These are phyloP conservation scores for Ethmia dodecea DNA, from an alignment of 2,888 invertebrate genomes.

Conservation along the genomic window DNA sequence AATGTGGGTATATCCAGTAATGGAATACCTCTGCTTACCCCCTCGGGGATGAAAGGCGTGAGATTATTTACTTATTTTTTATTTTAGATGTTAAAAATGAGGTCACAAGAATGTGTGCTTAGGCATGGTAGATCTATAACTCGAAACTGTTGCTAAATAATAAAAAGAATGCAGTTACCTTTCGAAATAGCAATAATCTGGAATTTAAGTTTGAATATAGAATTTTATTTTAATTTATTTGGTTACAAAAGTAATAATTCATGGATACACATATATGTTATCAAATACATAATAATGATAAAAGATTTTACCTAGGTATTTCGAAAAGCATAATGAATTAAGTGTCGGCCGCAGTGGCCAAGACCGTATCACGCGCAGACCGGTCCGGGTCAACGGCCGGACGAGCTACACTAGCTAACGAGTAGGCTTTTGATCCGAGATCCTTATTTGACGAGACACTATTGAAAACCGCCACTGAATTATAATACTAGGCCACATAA, in stretches of 20 bases:
- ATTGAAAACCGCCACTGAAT: too few species aligned
- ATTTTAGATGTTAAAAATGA: too few species aligned
- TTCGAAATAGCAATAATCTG: too few species aligned
- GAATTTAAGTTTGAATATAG: too few species aligned
- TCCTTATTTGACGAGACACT: constrained; percentile 36
- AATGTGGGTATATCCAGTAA: too few species aligned
- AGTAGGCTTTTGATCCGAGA: constrained; percentile 48
- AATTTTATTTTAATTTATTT: neutral
- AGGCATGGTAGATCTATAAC: too few species aligned
- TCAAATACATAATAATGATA: neutral
- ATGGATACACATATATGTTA: neutral
- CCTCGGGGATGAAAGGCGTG: too few species aligned
- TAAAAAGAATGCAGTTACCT: neutral
- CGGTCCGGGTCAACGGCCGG: constrained; percentile 61
- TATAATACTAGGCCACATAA: too few species aligned
- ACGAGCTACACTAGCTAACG: constrained; percentile 40
- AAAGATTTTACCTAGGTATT: neutral
- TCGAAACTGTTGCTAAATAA: too few species aligned
- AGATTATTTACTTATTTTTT: too few species aligned
- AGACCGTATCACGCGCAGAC: constrained; percentile 50
- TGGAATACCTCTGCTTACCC: too few species aligned
- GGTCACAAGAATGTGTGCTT: too few species aligned
- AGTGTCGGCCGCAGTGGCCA: constrained; percentile 35
- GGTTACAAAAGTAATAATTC: neutral
- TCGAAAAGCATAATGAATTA: neutral